Evolutionary conservation across 1,140 invertebrate genomes (phyloP).

Genomic region (Brevipalpus yothersi): DNA sequence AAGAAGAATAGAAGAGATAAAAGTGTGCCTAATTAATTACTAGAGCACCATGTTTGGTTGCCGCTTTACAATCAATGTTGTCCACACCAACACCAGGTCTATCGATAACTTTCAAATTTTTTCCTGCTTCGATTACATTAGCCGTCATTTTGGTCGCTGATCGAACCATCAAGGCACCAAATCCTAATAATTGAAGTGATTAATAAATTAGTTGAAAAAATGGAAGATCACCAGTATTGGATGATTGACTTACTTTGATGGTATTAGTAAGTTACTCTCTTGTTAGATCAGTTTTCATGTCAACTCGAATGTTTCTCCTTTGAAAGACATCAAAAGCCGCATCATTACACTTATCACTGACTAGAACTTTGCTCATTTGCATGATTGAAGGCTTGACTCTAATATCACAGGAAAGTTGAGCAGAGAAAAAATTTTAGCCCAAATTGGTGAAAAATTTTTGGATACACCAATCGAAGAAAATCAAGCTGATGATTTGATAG

Average conservation of each 20-base stretch:
- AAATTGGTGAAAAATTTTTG: too few relatives aligned
- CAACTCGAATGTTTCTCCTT: slow-evolving; percentile 47
- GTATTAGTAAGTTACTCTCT: slow-evolving; percentile 57
- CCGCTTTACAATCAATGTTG: slow-evolving; percentile 75
- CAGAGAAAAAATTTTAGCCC: too few relatives aligned
- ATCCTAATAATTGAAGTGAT: slow-evolving; percentile 27
- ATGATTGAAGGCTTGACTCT: background rate
- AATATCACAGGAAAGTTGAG: too few relatives aligned
- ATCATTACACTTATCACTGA: slow-evolving; percentile 71
- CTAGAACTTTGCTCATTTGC: slow-evolving; percentile 35
- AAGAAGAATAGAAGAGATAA: background rate
- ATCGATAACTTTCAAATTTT: slow-evolving; percentile 52
- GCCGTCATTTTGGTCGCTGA: slow-evolving; percentile 85
- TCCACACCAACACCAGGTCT: slow-evolving; percentile 90
- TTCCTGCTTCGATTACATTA: slow-evolving; percentile 51
- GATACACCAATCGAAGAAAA: too few relatives aligned
- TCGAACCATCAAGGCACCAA: slow-evolving; percentile 73
- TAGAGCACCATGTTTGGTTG: slow-evolving; percentile 55
- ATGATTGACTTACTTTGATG: slow-evolving; percentile 40
- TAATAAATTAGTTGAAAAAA: background rate
- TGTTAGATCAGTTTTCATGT: slow-evolving; percentile 50
- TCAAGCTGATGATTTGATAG: too few relatives aligned
- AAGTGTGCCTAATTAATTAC: slow-evolving; percentile 64
- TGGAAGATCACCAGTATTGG: background rate
- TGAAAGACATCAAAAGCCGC: slow-evolving; percentile 53